Evolutionary conservation across 1,140 invertebrate species (phyloP).

Genomic region (Drosophila insularis): DNA sequence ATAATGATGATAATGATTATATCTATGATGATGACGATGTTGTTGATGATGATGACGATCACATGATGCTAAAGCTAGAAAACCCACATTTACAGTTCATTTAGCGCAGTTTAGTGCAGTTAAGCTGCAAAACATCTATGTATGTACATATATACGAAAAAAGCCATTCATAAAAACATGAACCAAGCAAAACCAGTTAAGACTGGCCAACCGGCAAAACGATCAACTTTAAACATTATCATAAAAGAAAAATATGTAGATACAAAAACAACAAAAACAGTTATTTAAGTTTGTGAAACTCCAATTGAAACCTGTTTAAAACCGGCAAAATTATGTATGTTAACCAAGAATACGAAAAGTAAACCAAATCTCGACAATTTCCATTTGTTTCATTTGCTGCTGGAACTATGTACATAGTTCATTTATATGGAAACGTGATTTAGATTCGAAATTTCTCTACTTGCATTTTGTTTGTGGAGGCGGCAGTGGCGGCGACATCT

Average conservation of each 20-base stretch:
- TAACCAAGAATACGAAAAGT: too few relatives aligned
- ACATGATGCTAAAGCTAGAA: conserved; percentile 9
- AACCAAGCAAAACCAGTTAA: conserved; percentile 34
- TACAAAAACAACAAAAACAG: not conserved
- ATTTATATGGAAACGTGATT: not conserved
- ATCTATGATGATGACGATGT: conserved; percentile 20
- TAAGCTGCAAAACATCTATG: not conserved
- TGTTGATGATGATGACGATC: conserved; percentile 32
- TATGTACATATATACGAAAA: not conserved
- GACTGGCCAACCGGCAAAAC: conserved; percentile 36
- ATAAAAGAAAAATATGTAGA: too few relatives aligned
- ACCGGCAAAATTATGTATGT: conserved; percentile 14
- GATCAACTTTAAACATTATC: conserved; percentile 1
- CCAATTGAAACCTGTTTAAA: conserved; percentile 12
- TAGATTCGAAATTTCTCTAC: not conserved
- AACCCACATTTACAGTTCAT: conserved; percentile 16
- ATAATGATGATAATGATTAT: conserved; percentile 3
- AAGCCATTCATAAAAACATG: conserved; percentile 46
- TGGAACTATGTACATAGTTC: conserved; percentile 6
- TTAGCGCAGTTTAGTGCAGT: conserved; percentile 12
- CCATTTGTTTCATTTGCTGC: too few relatives aligned
- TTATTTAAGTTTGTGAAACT: not conserved
- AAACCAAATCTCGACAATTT: too few relatives aligned
- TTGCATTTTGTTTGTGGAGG: conserved; percentile 12
- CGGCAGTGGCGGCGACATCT: conserved; percentile 25